Base-by-base conservation (phyloP, 2,888 invertebrate genomes). In the Harpalus rubripes region DNA sequence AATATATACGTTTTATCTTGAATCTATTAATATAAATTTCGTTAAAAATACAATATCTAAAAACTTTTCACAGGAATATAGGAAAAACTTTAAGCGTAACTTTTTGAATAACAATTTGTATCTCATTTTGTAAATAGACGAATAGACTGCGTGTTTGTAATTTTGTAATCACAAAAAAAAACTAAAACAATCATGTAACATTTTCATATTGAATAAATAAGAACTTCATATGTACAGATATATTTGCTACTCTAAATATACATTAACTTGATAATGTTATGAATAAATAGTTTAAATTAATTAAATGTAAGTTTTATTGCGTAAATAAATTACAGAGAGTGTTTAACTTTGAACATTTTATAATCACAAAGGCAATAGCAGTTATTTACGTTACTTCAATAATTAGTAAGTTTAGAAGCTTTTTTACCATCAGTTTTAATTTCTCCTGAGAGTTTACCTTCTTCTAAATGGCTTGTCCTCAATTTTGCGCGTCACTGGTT, bases 401-500 rank as follows among this genome's bases (percentile, higher is more conserved):
- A 59, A 61, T 61, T 79, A 61, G 59, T 59, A 58, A 78, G 7
- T 59, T 78, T 32, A 58, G 59, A 58, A 61, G 61, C 15, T 59
- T 80, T 79, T 80, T 61, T 80, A 39, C 39, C 32, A 26, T 41
- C 41, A 65, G 65, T 81, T 81, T 81, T 65, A 81, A 81, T 81
- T 81, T 81, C 81, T 81, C 81, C 22, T 26, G 81, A 65, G 81
- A 68, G 44, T 65, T 81, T 68, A 63, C 26, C 65, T 26, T 63
- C 44, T 65, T 52, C 68, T 22, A 65, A 81, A 81, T 58, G n/a
- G 65, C 22, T 52, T 63, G 65, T 63, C 65, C 80, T 80, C 65
- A 65, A 81, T 81, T 81, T 81, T 65, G 18, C 65, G 68, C 81
- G 15, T 26, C 65, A 81, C 81, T 81, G 65, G 65, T 63, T 81